Evolutionary conservation across 2,888 invertebrate species (phyloP).

Genomic region (Mesorhabditis sp.): DNA sequence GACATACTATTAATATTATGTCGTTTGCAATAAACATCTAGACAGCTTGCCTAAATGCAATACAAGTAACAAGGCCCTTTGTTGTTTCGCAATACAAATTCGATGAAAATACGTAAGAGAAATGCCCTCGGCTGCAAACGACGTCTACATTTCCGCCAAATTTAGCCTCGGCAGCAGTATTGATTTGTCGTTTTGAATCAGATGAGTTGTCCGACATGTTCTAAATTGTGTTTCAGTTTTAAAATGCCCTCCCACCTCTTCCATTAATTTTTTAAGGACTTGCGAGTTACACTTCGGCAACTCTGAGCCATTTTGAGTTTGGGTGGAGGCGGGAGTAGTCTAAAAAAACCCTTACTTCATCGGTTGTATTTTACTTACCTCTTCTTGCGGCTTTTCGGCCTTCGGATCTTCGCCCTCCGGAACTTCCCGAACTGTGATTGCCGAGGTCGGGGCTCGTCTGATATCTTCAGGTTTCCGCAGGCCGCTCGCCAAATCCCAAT

Average conservation of each 20-base stretch:
- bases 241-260: conserved; percentile 28
- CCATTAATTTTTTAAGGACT: conserved; percentile 39
- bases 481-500: not conserved
- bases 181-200: conserved; percentile 45
- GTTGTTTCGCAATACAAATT: conserved; percentile 41
- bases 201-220: conserved; percentile 47
- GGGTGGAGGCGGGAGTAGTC: not conserved
- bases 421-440: not conserved
- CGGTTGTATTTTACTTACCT: no score
- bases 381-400: not conserved
- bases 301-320: conserved; percentile 9
- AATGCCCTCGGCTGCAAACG: conserved; percentile 49
- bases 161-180: conserved; percentile 33
- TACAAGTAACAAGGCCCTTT: conserved; percentile 39
- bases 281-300: conserved; percentile 39
- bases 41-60: conserved; percentile 38
- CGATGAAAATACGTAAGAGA: conserved; percentile 46
- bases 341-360: no score
- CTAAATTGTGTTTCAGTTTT: conserved; percentile 18
- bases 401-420: not conserved
- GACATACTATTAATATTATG: no score
- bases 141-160: conserved; percentile 52
- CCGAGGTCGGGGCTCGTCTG: not conserved
- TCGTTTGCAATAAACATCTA: conserved; percentile 7
- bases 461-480: not conserved